Evolutionary conservation across 1,140 invertebrate genomes (phyloP).

Genomic region (Diuraphis noxia): DNA sequence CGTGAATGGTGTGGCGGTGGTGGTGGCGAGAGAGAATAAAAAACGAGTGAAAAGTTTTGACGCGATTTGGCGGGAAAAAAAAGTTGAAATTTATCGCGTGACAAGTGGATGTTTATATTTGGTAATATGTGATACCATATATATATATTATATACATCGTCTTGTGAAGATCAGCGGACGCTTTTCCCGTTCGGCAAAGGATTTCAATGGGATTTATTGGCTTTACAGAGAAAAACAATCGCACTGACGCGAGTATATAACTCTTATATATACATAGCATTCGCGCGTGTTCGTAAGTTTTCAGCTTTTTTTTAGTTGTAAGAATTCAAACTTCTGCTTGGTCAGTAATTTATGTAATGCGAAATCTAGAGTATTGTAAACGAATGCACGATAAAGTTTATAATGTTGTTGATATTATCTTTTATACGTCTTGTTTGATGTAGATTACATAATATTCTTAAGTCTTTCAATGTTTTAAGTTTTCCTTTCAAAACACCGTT

Average conservation of each 20-base stretch:
- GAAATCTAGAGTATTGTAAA: neutral
- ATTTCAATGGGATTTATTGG: neutral
- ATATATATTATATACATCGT: constrained; percentile 4
- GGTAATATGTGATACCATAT: constrained; percentile 13
- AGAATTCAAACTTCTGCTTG: neutral
- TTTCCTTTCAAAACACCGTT: neutral
- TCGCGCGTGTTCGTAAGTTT: neutral
- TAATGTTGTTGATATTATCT: neutral
- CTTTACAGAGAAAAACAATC: neutral
- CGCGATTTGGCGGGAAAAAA: neutral
- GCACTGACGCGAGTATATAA: neutral
- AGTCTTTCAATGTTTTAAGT: neutral
- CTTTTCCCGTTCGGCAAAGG: neutral
- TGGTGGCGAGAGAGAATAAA: neutral
- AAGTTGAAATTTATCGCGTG: constrained; percentile 49
- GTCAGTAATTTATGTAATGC: neutral
- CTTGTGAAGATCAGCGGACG: neutral
- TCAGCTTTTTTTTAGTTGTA: neutral
- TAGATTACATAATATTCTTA: neutral
- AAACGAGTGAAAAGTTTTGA: constrained; percentile 41
- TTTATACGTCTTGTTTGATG: neutral
- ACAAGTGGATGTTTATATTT: constrained; percentile 28
- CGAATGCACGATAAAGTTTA: neutral
- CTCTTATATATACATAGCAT: neutral
- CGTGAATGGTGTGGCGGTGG: neutral